Evolutionary conservation across 2,888 invertebrate species (phyloP).

Genomic region (Standfussiana lucernea): DNA sequence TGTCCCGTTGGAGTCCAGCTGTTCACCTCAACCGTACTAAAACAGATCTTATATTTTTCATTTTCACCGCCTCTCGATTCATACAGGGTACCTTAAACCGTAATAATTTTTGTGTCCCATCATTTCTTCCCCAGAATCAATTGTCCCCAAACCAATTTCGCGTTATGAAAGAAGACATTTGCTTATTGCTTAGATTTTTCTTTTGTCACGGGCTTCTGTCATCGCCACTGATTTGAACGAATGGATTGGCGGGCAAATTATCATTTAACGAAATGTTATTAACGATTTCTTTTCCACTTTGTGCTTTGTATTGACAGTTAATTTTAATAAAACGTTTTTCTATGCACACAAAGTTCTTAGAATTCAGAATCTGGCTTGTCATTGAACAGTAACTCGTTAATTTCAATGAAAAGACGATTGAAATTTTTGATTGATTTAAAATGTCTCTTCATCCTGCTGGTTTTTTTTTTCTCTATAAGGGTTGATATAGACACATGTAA

Average conservation of each 20-base stretch:
- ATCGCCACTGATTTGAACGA: conserved; percentile 78
- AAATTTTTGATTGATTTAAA: conserved; percentile 9
- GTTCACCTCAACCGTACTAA: conserved; percentile 58
- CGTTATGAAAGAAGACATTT: conserved; percentile 88
- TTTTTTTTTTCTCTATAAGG: not conserved
- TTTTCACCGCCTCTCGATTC: conserved; percentile 49
- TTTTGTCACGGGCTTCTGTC: conserved; percentile 83
- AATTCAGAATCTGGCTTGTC: conserved; percentile 5
- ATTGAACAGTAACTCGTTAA: conserved; percentile 2
- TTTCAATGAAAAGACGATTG: conserved; percentile 1
- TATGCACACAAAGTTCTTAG: not conserved
- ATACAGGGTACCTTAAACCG: conserved; percentile 58
- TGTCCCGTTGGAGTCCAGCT: conserved; percentile 50
- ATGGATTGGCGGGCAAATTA: conserved; percentile 76
- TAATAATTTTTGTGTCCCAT: conserved; percentile 81
- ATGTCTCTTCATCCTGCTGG: not conserved
- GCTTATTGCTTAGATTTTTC: conserved; percentile 86
- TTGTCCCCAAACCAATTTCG: conserved; percentile 87
- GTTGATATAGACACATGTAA: not conserved
- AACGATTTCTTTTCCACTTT: conserved; percentile 51
- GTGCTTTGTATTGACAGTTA: conserved; percentile 31
- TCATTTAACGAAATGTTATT: conserved; percentile 55
- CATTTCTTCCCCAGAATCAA: conserved; percentile 78
- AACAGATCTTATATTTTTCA: conserved; percentile 60
- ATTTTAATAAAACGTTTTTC: conserved; percentile 31